Base-by-base conservation (phyloP, 2,113 vertebrate genomes). In the Chaetodon auriga region DNA sequence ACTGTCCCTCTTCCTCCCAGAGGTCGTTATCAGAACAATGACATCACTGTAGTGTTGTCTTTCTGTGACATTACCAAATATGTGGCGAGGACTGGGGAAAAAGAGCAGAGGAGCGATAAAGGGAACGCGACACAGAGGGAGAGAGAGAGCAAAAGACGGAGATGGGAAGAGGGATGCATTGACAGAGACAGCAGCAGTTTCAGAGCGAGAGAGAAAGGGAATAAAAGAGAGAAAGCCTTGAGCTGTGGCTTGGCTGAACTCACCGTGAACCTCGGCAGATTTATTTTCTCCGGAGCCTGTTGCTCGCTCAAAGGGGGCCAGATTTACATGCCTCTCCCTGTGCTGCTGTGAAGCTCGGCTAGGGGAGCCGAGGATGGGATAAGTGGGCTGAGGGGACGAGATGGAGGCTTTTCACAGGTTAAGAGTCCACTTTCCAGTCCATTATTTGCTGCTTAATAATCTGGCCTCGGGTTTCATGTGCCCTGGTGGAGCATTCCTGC, bases 171-270 rank as follows among this genome's bases (percentile, higher is more conserved):
- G 15, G 82, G 78, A 87, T 63, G 81, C 74, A 75, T 19, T 77
- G 78, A 88, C 49, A 74, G 75, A 60, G 48, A 82, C 55, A 69
- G 60, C 68, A 54, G 55, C 75, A 73, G 80, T 38, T 41, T 75
- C n/a, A 68, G 57, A 53, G 84, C 60, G 64, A 41, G 58, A 69
- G 60, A 69, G 60, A 66, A 54, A 69, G 43, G 15, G 73, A 49
- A 69, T 70, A 46, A 85, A 48, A 72, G 77, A 75, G 86, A 79
- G 75, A 83, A 68, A 83, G 86, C 82, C 74, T 81, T 12, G 68
- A 89, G 87, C 86, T 85, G 90, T 48, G 92, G 92, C 87, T 95
- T 95, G 95, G 95, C 95, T 95, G 95, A 96, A 95, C 95, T 95
- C 88, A 69, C 82, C 16, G 65, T 96, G 95, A 96, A 95, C 95